These are phyloP conservation scores for Apostichopus japonicus DNA, from an alignment of 35 echinoderm and acorn worm genomes.

Conservation along the genomic window DNA sequence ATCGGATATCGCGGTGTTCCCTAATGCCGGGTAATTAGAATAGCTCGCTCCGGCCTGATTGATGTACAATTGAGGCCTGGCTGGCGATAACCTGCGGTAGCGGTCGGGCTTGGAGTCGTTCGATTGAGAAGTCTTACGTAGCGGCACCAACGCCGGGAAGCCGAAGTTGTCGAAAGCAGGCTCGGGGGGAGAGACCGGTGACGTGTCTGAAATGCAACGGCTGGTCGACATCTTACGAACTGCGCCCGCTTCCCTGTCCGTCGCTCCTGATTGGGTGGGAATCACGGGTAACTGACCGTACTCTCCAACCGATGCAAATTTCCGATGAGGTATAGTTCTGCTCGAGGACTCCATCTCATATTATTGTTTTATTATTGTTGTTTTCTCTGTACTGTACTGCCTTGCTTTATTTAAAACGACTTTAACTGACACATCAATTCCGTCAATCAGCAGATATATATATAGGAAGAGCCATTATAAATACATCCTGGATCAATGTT, in stretches of 20 bases:
- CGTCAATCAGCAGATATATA: too few species aligned
- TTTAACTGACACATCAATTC: too few species aligned
- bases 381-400: background rate
- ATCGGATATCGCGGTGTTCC: background rate
- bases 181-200: background rate
- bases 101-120: background rate
- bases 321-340: background rate
- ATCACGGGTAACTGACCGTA: conserved; percentile 23
- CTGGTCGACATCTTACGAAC: conserved; percentile 49
- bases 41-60: background rate
- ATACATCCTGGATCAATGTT: too few species aligned
- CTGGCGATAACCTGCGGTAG: background rate
- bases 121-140: background rate
- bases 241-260: conserved; percentile 40
- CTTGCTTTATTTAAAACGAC: too few species aligned
- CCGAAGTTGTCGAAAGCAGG: conserved; percentile 12
- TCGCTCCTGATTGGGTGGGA: conserved; percentile 15
- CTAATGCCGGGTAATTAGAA: background rate
- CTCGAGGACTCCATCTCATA: background rate
- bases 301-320: background rate
- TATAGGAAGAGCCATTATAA: too few species aligned
- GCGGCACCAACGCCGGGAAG: background rate
- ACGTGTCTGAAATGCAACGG: conserved; percentile 20
- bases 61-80: background rate
- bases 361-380: background rate